A percentile compares a stretch with the other conserved stretches of the same genome.
Conservation (phyloP, 2,113 vertebrate species). For the Periophthalmus modestus region DNA sequence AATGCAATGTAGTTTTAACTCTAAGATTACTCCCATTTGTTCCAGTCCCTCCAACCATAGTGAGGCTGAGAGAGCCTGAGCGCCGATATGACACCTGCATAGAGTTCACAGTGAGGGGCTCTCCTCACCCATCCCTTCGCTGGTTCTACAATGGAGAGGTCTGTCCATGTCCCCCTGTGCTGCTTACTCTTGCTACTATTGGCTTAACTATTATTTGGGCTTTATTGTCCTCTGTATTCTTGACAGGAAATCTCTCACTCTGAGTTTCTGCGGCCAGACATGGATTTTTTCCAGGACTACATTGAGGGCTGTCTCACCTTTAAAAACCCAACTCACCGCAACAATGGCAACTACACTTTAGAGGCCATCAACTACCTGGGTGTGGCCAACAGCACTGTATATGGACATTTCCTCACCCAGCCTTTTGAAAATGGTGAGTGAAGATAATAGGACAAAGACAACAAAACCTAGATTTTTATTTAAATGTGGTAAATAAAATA, state of each 20-base stretch:
- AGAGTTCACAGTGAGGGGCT: conserved; percentile 88
- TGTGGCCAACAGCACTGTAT: conserved; percentile 83
- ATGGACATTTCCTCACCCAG: conserved; percentile 88
- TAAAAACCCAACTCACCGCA: conserved; percentile 93
- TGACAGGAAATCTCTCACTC: conserved; percentile 79
- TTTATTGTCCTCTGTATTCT: neutral
- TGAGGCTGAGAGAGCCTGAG: conserved; percentile 86
- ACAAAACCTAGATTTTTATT: no score
- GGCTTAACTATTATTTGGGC: neutral
- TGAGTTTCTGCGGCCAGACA: conserved; percentile 84
- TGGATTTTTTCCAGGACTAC: conserved; percentile 85
- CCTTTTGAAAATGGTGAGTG: conserved; percentile 60
- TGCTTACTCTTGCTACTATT: neutral
- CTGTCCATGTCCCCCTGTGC: neutral
- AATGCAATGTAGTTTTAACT: neutral
- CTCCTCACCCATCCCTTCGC: conserved; percentile 85
- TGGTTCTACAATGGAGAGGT: conserved; percentile 84
- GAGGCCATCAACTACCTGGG: conserved; percentile 89
- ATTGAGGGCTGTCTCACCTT: conserved; percentile 92
- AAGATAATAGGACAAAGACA: neutral
- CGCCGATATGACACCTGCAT: conserved; percentile 92
- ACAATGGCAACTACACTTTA: conserved; percentile 97
- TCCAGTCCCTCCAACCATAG: conserved; percentile 86
- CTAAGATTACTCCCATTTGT: neutral
- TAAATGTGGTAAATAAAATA: neutral